phyloP scores from a whole-genome alignment of 2,113 vertebrate genomes.

The Azemiops feae region DNA sequence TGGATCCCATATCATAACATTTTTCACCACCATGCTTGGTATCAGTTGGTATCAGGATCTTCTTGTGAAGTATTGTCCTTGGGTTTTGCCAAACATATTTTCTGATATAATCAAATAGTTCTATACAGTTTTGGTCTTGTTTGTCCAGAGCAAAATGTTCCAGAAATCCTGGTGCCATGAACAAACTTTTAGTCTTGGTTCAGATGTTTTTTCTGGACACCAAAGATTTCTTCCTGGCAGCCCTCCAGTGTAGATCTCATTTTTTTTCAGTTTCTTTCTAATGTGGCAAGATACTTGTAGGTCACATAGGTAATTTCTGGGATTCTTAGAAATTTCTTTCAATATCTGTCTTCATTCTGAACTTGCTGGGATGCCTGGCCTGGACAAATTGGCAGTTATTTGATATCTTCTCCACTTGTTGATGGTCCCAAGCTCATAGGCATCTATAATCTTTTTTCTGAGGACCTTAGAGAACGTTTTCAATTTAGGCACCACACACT shows the following conservation, averaged over 20 bases:
- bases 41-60: background rate
- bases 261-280: background rate
- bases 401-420: background rate
- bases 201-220: background rate
- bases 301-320: background rate
- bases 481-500: background rate
- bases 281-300: background rate
- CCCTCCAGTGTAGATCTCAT: background rate
- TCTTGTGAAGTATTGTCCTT: background rate
- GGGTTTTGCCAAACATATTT: background rate
- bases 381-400: background rate
- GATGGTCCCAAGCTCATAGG: background rate
- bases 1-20: background rate
- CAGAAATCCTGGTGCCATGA: background rate
- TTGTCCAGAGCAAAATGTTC: background rate
- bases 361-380: background rate
- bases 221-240: background rate
- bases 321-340: background rate
- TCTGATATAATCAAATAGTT: background rate
- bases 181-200: background rate
- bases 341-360: background rate
- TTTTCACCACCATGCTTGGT: background rate
- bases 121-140: background rate
- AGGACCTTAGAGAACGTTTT: background rate
- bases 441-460: background rate